Base-by-base conservation (phyloP, 2,888 invertebrate species). In the Globia sparganii region DNA sequence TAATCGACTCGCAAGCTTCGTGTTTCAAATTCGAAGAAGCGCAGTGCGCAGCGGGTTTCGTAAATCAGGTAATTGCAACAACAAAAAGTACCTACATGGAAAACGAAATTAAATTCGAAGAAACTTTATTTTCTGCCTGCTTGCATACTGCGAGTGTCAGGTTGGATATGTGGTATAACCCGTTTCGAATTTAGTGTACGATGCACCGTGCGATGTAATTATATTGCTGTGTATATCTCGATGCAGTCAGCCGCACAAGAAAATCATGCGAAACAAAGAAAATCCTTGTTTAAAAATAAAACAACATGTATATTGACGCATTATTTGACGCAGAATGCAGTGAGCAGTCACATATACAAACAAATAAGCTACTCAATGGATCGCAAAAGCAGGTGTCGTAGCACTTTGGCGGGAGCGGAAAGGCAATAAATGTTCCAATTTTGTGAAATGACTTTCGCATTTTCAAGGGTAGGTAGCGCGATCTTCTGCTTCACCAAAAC, bases 81-180 rank as follows among this genome's bases (percentile, higher is more conserved):
- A 80, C 15, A 81, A 85, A 86, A 77, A 78, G 4, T 77, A 75
- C 75, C 65, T 67, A 75, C 75, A 67, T 67, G 46, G 66, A 72
- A 75, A 85, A 58, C 80, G 71, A 82, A 87, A 87, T 86, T 80
- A 78, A 83, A 88, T 91, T 90, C 91, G 73, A 72, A 78, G 91
- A 90, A 91, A 81, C 43, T 40, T 81, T 80, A 62, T 86, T 80
- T 88, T 84, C 37, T 81, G 84, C 79, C 72, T 70, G 77, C 70
- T 79, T 77, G 83, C 85, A 86, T 69, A 80, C 82, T 78, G 82
- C 59, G 72, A 72, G 77, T 86, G 74, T 82, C 73, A 78, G 75
- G 75, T 87, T 75, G 37, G 15, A 49, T 37, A 78, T 77, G 85
- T 79, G 40, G 83, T 64, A 69, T 49, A 83, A 85, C 86, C 37